phyloP scores from a whole-genome alignment of 1,140 invertebrate genomes.

The Radopholus similis region DNA sequence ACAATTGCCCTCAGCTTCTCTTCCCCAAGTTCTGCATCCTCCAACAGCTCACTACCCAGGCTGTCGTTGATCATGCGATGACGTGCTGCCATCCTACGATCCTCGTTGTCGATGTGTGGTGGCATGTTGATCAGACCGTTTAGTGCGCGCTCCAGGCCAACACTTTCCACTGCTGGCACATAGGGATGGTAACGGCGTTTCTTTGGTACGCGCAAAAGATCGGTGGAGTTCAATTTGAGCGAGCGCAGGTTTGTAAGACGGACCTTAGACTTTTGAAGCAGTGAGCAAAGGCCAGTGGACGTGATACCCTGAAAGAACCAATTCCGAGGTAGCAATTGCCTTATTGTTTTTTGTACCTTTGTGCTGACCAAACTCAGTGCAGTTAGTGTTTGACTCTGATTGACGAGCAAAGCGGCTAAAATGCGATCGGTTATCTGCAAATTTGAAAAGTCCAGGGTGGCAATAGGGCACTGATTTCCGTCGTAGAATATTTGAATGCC shows the following conservation, averaged over 20 bases:
- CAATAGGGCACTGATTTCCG: neutral
- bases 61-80: neutral
- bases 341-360: constrained; percentile 3
- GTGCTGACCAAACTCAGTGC: constrained; percentile 15
- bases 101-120: neutral
- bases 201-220: constrained; percentile 18
- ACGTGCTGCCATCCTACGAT: neutral
- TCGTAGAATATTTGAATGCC: constrained; percentile 11
- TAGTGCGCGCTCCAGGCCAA: neutral
- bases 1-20: constrained; percentile 7
- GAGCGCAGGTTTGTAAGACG: constrained; percentile 3
- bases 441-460: constrained; percentile 4
- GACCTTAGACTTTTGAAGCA: constrained; percentile 18
- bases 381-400: constrained; percentile 1
- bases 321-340: neutral
- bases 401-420: constrained; percentile 17
- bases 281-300: constrained; percentile 1
- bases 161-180: constrained; percentile 5
- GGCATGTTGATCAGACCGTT: neutral
- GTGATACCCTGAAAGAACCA: constrained; percentile 1
- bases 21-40: constrained; percentile 9
- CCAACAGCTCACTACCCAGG: neutral
- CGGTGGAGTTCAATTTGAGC: constrained; percentile 12
- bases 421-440: constrained; percentile 17
- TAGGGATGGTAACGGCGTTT: constrained; percentile 12